Conservation (phyloP, 2,888 invertebrate genomes). For the Caradrina kadenii region DNA sequence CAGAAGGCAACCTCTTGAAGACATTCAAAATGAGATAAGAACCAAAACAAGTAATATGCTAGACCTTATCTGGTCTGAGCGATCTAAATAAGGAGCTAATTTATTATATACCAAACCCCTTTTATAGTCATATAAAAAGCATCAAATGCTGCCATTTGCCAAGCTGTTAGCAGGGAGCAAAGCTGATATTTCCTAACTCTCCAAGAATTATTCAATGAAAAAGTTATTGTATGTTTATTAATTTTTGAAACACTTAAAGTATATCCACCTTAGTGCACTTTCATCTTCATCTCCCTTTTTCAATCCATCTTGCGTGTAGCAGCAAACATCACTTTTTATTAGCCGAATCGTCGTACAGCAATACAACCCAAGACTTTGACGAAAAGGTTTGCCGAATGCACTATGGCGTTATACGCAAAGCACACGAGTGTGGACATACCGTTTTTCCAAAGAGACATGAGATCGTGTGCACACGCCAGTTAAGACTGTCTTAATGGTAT, state of each 20-base stretch:
- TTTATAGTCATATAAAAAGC: not conserved
- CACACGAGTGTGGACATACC: not conserved
- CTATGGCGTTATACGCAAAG: not conserved
- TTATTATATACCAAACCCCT: conserved; percentile 27
- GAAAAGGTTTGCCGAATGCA: not conserved
- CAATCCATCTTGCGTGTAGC: too few relatives aligned
- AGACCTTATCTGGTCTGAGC: conserved; percentile 17
- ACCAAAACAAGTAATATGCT: conserved; percentile 20
- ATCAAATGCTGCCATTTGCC: conserved; percentile 14
- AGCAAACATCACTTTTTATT: too few relatives aligned
- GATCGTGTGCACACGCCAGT: not conserved
- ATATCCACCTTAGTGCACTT: not conserved
- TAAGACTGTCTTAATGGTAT: not conserved
- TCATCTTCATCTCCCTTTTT: not conserved
- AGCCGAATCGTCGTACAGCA: not conserved
- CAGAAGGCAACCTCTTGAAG: conserved; percentile 3
- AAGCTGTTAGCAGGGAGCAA: conserved; percentile 36
- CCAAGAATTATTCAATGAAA: conserved; percentile 15
- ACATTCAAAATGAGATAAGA: conserved; percentile 12
- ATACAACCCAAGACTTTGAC: not conserved
- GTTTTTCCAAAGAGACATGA: too few relatives aligned
- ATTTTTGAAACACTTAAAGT: conserved; percentile 23
- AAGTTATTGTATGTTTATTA: conserved; percentile 9
- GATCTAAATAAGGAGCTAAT: conserved; percentile 16
- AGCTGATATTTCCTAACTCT: conserved; percentile 28